Evolutionary conservation across 2,797 vertebrate species (phyloP).

Genomic region (Pagetopsis macropterus): DNA sequence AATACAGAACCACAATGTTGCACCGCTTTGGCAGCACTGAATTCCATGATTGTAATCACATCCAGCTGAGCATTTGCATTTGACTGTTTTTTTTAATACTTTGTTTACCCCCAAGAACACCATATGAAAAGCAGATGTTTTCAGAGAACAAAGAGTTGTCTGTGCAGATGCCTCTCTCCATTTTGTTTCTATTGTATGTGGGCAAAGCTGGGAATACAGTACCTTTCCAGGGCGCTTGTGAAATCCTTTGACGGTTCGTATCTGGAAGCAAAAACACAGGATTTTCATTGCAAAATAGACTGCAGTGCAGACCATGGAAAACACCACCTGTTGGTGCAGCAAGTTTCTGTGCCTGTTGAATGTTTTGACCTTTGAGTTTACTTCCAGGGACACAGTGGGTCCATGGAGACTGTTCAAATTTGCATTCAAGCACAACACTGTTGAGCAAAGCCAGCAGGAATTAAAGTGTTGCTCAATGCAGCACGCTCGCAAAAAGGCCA

Average conservation of each 20-base stretch:
- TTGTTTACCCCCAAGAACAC: constrained; percentile 71
- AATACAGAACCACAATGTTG: constrained; percentile 32
- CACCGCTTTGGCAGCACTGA: constrained; percentile 41
- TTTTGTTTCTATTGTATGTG: constrained; percentile 42
- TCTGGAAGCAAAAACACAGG: constrained; percentile 70
- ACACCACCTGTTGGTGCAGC: constrained; percentile 25
- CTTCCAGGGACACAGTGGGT: constrained; percentile 11
- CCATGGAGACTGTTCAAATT: constrained; percentile 13
- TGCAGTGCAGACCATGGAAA: background rate
- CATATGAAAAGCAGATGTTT: constrained; percentile 79
- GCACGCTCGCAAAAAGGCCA: background rate
- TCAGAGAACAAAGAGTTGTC: constrained; percentile 48
- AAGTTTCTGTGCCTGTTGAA: constrained; percentile 14
- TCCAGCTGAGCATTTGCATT: constrained; percentile 63
- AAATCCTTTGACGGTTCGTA: constrained; percentile 70
- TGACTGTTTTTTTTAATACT: constrained; percentile 38
- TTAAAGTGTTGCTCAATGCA: background rate
- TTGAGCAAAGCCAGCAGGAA: background rate
- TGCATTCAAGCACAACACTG: constrained; percentile 12
- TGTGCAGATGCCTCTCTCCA: constrained; percentile 49
- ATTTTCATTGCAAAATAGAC: constrained; percentile 20
- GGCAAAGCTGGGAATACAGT: constrained; percentile 69
- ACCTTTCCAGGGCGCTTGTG: constrained; percentile 96
- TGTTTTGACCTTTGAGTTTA: constrained; percentile 40
- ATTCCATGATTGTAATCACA: constrained; percentile 59